Evolutionary conservation across 1,140 invertebrate species (phyloP).

Genomic region (Patella vulgata): DNA sequence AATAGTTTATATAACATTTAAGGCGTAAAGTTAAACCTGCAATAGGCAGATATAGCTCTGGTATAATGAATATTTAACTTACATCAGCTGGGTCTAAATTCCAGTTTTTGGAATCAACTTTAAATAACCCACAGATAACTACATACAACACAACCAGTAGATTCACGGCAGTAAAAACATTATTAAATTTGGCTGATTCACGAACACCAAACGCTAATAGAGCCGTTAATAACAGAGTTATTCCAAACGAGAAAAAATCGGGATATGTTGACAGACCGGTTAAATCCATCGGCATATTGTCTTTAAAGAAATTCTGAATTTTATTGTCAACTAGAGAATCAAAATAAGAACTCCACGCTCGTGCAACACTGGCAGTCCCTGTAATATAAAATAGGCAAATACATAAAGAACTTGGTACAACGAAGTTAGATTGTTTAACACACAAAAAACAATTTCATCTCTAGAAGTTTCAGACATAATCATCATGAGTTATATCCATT

Average conservation of each 20-base stretch:
- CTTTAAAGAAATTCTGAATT: slow-evolving; percentile 55
- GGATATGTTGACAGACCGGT: slow-evolving; percentile 59
- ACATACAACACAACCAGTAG: slow-evolving; percentile 85
- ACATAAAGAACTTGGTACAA: too few species aligned
- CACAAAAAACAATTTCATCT: too few species aligned
- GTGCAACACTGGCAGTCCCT: slow-evolving; percentile 66
- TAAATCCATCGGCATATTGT: slow-evolving; percentile 70
- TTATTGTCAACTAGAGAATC: slow-evolving; percentile 60
- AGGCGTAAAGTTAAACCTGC: too few species aligned
- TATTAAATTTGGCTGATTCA: slow-evolving; percentile 90
- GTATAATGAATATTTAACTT: too few species aligned
- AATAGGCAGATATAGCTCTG: too few species aligned
- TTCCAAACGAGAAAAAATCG: slow-evolving; percentile 64
- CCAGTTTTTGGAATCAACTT: slow-evolving; percentile 73
- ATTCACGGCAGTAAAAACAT: slow-evolving; percentile 89
- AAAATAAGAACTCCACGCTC: slow-evolving; percentile 64
- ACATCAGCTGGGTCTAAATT: slow-evolving; percentile 37
- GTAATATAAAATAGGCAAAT: slow-evolving; percentile 13
- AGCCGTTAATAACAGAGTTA: slow-evolving; percentile 65
- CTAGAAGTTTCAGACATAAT: too few species aligned
- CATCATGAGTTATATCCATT: too few species aligned
- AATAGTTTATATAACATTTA: too few species aligned
- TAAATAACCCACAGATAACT: slow-evolving; percentile 82
- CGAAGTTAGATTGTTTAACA: too few species aligned
- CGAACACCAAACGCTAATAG: slow-evolving; percentile 85